phyloP scores from a whole-genome alignment of 2,888 invertebrate genomes.

The Trachelus troglodyta region DNA sequence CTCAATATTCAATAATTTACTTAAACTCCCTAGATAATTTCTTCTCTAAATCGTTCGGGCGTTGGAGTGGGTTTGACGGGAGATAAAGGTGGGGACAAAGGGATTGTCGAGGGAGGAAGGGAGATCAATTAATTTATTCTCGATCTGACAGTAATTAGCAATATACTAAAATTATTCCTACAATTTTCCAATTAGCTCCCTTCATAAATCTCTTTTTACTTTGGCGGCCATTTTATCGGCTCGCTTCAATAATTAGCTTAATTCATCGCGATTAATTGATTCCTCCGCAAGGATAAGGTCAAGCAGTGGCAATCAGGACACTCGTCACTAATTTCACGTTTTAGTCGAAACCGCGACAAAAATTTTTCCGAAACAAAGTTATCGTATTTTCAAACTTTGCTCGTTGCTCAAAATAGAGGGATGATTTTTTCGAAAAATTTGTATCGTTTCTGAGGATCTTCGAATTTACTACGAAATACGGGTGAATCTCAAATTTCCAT shows the following conservation, averaged over 20 bases:
- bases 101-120: background rate
- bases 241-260: background rate
- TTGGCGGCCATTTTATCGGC: background rate
- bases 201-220: background rate
- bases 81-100: background rate
- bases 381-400: background rate
- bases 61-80: background rate
- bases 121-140: background rate
- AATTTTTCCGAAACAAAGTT: background rate
- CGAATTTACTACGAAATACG: background rate
- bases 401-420: background rate
- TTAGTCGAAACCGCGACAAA: background rate
- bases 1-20: conserved; percentile 1
- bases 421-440: background rate
- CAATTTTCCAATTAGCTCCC: background rate
- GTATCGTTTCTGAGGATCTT: background rate
- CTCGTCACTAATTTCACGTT: background rate
- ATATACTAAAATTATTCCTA: background rate
- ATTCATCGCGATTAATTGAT: background rate
- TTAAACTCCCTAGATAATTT: background rate
- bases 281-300: background rate
- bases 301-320: background rate
- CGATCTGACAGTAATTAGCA: background rate
- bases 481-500: background rate
- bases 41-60: background rate